Evolutionary conservation across 2,888 invertebrate genomes (phyloP).

Genomic region (Chydorus sphaericus): DNA sequence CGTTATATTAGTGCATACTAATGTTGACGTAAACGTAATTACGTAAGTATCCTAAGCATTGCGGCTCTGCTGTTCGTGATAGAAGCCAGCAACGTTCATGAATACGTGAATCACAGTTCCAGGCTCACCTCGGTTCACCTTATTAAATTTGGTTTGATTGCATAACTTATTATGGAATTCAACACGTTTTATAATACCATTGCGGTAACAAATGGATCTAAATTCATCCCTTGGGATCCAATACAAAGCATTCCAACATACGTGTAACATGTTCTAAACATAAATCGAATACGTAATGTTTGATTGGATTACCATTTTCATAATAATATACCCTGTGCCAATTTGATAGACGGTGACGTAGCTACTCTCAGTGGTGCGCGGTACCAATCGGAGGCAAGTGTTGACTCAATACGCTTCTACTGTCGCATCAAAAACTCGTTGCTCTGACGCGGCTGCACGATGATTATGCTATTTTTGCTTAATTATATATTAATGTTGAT

Average conservation of each 20-base stretch:
- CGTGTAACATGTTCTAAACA: not conserved
- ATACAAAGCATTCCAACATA: not conserved
- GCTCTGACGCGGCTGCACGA: not conserved
- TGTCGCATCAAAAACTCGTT: not conserved
- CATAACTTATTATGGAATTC: no score
- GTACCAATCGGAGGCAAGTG: not conserved
- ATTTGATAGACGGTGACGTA: not conserved
- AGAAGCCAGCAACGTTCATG: not conserved
- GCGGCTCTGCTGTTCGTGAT: not conserved
- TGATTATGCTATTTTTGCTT: no score
- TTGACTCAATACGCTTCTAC: not conserved
- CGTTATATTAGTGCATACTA: not conserved
- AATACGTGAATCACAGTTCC: not conserved
- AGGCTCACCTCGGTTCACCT: no score
- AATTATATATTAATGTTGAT: not conserved
- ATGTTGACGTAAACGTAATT: no score
- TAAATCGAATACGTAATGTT: no score
- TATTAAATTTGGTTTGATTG: no score
- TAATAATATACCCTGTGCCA: not conserved
- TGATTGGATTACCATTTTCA: not conserved
- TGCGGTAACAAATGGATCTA: not conserved
- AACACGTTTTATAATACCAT: not conserved
- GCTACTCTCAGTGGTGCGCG: not conserved
- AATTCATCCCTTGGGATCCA: not conserved
- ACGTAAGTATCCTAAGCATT: not conserved